Percentiles rank a stretch among this genome's conserved stretches.
These are phyloP conservation scores for Mareca strepera DNA, from an alignment of 2,797 vertebrate species.

Conservation along the genomic window DNA sequence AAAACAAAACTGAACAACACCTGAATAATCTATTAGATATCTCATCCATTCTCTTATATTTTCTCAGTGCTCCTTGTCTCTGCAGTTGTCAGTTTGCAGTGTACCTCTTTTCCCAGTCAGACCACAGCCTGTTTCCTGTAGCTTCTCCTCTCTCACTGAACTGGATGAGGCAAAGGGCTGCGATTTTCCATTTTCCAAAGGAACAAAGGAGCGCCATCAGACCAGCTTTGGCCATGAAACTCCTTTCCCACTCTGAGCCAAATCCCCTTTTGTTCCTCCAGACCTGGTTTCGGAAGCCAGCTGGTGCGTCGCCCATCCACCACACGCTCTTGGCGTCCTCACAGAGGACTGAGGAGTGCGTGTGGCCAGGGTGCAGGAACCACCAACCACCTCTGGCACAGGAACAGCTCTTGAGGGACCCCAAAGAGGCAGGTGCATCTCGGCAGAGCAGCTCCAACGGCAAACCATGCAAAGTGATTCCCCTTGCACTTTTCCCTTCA, in stretches of 20 bases:
- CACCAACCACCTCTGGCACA: background rate
- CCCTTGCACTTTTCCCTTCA: background rate
- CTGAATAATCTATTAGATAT: background rate
- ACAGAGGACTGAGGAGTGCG: background rate
- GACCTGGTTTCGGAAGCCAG: background rate
- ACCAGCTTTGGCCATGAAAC: background rate
- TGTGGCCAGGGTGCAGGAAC: background rate
- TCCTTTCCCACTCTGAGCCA: background rate
- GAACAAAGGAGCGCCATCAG: background rate
- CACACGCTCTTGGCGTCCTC: background rate
- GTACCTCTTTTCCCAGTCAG: fast-evolving
- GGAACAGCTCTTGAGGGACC: background rate
- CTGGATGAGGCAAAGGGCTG: fast-evolving
- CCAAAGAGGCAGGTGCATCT: background rate
- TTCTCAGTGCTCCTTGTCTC: background rate
- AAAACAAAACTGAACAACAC: background rate
- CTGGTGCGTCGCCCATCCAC: background rate
- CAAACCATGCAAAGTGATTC: background rate
- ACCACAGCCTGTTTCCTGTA: background rate
- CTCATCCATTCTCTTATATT: background rate
- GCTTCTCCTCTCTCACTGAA: background rate
- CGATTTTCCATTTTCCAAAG: background rate
- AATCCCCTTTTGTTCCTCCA: background rate
- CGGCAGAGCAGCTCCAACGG: background rate
- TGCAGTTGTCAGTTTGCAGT: background rate